phyloP scores from a whole-genome alignment of 92 coral and sea anemone species.

The Virgularia gustaviana region DNA sequence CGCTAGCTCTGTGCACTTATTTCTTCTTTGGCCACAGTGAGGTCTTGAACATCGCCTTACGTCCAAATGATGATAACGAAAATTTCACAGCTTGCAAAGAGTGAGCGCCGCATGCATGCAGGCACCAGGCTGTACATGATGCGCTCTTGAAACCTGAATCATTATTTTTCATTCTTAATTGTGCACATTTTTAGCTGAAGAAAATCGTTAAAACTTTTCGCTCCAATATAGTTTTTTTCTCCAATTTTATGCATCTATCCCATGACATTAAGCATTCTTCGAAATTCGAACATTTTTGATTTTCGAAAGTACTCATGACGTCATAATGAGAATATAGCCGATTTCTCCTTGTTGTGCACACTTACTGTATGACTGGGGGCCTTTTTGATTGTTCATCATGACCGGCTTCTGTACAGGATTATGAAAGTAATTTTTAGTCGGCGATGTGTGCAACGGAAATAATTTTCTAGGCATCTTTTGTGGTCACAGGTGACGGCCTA shows the following conservation, averaged over 20 bases:
- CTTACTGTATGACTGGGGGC: constrained; percentile 9
- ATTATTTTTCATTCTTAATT: no score
- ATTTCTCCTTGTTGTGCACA: constrained; percentile 5
- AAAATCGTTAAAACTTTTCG: background rate
- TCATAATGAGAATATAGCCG: background rate
- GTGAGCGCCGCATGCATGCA: no score
- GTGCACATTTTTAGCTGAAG: no score
- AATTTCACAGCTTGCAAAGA: no score
- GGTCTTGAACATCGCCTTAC: no score
- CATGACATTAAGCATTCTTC: background rate
- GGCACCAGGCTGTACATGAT: no score
- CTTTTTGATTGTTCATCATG: background rate
- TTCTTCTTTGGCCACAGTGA: no score
- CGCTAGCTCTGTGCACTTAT: no score
- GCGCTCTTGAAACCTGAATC: no score
- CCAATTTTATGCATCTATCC: background rate
- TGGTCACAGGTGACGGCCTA: constrained; percentile 16
- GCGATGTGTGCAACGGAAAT: constrained; percentile 7
- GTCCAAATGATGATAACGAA: no score
- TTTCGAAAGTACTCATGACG: constrained; percentile 1
- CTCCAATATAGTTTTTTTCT: constrained; percentile 3
- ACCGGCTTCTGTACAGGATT: background rate
- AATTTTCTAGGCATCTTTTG: no score
- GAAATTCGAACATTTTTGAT: background rate
- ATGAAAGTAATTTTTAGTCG: background rate